Percentiles rank a stretch among this genome's conserved stretches.
phyloP scores from a whole-genome alignment of 2,113 vertebrate genomes.

The Myanophis thanlyinensis region DNA sequence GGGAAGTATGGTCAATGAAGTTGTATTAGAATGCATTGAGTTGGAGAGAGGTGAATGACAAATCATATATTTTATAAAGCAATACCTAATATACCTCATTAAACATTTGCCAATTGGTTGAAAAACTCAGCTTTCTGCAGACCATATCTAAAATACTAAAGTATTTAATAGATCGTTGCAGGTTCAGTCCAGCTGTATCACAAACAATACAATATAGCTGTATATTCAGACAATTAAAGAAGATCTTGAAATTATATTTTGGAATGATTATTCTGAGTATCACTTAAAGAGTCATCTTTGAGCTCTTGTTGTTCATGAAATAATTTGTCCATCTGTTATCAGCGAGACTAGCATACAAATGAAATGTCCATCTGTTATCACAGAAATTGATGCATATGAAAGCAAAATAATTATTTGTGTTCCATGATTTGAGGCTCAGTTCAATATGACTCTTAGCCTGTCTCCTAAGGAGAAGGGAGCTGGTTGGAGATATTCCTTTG shows the following conservation, averaged over 20 bases:
- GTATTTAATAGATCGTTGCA: neutral
- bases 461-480: neutral
- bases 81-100: neutral
- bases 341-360: neutral
- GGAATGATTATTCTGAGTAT: neutral
- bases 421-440: neutral
- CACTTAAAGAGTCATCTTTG: fast-evolving
- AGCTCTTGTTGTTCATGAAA: neutral
- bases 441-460: neutral
- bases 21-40: neutral
- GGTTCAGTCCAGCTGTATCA: neutral
- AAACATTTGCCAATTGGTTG: neutral
- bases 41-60: neutral
- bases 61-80: neutral
- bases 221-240: neutral
- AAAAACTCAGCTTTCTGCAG: neutral
- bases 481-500: neutral
- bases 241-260: neutral
- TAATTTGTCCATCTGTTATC: neutral
- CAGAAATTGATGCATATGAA: neutral
- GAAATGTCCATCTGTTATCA: neutral
- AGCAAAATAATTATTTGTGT: neutral
- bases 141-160: neutral
- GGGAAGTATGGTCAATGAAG: neutral
- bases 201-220: neutral